Conservation (phyloP, 2,113 vertebrate species). For the Herpailurus yagouaroundi region DNA sequence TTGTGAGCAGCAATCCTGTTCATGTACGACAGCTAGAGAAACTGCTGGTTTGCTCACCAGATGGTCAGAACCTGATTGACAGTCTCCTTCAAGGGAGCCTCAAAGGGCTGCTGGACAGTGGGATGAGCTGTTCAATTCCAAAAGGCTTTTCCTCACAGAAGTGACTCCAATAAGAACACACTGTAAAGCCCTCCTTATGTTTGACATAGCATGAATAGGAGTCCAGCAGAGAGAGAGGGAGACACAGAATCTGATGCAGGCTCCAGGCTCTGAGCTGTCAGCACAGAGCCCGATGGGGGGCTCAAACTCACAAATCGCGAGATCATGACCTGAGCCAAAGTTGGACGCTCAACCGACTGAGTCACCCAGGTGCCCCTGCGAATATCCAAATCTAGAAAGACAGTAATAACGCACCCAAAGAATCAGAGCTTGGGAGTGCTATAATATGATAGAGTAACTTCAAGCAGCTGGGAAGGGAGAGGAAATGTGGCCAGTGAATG, state of each 20-base stretch:
- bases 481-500: not conserved
- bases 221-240: too few species aligned
- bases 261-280: too few species aligned
- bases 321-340: too few species aligned
- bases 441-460: not conserved
- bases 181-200: not conserved
- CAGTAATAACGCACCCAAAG: not conserved
- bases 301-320: too few species aligned
- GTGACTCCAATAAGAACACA: not conserved
- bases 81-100: not conserved
- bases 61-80: not conserved
- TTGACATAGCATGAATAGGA: not conserved
- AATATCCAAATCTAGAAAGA: slow-evolving; percentile 8
- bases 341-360: too few species aligned
- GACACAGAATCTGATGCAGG: too few species aligned
- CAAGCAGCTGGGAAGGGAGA: not conserved
- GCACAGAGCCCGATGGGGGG: too few species aligned
- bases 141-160: not conserved
- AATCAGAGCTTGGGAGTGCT: not conserved
- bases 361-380: too few species aligned
- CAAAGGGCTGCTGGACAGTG: not conserved
- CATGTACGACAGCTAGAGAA: not conserved
- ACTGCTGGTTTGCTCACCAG: not conserved
- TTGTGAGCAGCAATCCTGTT: not conserved
- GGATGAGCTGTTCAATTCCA: not conserved